A percentile compares a stretch with the other conserved stretches of the same genome.
phyloP scores from a whole-genome alignment of 1,140 invertebrate genomes.

The Anastrepha ludens region DNA sequence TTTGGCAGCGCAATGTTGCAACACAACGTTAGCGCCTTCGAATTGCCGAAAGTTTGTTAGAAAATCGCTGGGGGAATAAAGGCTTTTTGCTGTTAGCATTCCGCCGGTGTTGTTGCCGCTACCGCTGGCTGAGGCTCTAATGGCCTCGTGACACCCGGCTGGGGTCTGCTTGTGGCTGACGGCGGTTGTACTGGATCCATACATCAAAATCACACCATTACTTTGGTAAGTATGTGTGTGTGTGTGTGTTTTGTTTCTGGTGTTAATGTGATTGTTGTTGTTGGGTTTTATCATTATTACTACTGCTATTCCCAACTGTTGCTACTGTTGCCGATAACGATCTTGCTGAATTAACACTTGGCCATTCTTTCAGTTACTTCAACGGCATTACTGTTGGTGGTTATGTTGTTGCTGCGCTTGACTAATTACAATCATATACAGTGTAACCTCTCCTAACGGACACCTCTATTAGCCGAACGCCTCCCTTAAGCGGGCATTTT shows the following conservation, averaged over 20 bases:
- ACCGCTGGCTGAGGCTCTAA: not conserved
- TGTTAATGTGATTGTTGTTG: not conserved
- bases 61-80: not conserved
- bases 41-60: not conserved
- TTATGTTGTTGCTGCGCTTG: not conserved
- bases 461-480: too few relatives aligned
- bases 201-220: constrained; percentile 34
- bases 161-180: constrained; percentile 42
- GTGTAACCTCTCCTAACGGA: too few relatives aligned
- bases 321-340: constrained; percentile 16
- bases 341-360: constrained; percentile 34
- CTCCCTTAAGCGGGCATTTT: too few relatives aligned
- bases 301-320: not conserved
- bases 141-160: constrained; percentile 12
- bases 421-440: constrained; percentile 27
- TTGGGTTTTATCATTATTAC: constrained; percentile 13
- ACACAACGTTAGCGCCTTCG: constrained; percentile 1
- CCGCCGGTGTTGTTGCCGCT: not conserved
- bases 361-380: constrained; percentile 21
- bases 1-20: constrained; percentile 19
- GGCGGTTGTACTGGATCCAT: constrained; percentile 44
- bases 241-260: not conserved
- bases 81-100: constrained; percentile 23
- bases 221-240: not conserved
- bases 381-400: not conserved